Percentiles rank a stretch among this genome's conserved stretches.
phyloP scores from a whole-genome alignment of 2,888 invertebrate species.

The Ectemnius continuus region DNA sequence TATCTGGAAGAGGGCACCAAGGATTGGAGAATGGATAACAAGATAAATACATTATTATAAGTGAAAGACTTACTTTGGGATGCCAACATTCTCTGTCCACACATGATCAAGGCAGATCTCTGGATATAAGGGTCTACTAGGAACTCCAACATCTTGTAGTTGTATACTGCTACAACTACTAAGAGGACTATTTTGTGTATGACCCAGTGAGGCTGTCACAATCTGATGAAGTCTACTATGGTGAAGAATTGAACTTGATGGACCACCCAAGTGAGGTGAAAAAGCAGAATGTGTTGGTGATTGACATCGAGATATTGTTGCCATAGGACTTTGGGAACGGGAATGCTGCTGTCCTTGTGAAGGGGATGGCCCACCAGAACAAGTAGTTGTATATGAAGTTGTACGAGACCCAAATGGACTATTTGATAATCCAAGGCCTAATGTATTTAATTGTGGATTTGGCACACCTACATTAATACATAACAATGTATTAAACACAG shows the following conservation, averaged over 20 bases:
- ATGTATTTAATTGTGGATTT: constrained; percentile 63
- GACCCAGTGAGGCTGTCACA: constrained; percentile 66
- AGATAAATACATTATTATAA: background rate
- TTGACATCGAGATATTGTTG: constrained; percentile 78
- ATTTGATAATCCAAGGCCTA: constrained; percentile 57
- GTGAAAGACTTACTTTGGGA: constrained; percentile 71
- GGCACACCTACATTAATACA: constrained; percentile 56
- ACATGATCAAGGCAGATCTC: constrained; percentile 93
- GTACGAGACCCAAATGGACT: constrained; percentile 72
- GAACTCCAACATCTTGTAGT: constrained; percentile 63
- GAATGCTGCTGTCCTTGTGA: constrained; percentile 74
- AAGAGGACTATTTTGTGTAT: constrained; percentile 64
- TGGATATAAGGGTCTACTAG: constrained; percentile 85
- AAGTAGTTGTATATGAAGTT: constrained; percentile 70
- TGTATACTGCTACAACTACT: constrained; percentile 66
- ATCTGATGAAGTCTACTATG: constrained; percentile 71
- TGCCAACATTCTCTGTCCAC: constrained; percentile 87
- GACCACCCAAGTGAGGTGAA: constrained; percentile 65
- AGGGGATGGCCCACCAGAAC: constrained; percentile 68
- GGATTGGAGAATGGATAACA: constrained; percentile 9
- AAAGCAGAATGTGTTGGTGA: constrained; percentile 74
- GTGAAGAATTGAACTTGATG: constrained; percentile 63
- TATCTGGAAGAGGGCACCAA: constrained; percentile 51
- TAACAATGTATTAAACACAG: too few species aligned
- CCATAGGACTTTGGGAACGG: constrained; percentile 80